Evolutionary conservation across 2,797 vertebrate genomes (phyloP), one percentile per base, ranked within the genome.

Genomic region (Rhabdomys pumilio): DNA sequence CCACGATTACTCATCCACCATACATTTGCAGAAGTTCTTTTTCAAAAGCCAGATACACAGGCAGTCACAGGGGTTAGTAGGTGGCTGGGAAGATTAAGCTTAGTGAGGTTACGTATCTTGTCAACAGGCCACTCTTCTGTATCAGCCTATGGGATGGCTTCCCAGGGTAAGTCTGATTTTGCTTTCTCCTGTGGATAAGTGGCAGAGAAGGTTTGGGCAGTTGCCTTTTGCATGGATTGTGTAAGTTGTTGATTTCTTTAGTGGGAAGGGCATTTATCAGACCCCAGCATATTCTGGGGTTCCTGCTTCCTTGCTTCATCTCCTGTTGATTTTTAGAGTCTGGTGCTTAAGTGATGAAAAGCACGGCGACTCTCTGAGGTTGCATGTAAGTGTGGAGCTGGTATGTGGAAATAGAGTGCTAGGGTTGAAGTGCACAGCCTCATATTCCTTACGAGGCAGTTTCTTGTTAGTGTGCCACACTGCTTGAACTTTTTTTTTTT

Each of bases 21-120:
- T 98, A 97, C 96, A 84, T 99, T 99, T 98, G 98, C 98, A 98
- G 98, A 98, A 98, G 98, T 98, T 97, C 98, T 98, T 98, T 98
- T 98, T 97, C 96, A 97, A 97, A 97, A 97, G 93, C 96, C 97
- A 98, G 98, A 98, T 96, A 93, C 97, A 92, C 95, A 97, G 31
- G 88, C 97, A 98, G 98, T 61, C 26, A 96, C 73, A 91, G 1
- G 96, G 96, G 96, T 98, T 98, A 97, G 97, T 97, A 98, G 98
- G 98, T 98, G 97, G 98, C 97, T 97, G 95, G 98, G 98, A 98
- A 98, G 98, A 98, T 97, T 97, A 97, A 97, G 89, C 90, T 89
- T 97, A 95, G 89, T 63, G 67, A 76, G 93, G 97, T 97, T 97
- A 97, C 98, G 97, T 89, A 97, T 91, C 96, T 95, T 85, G 63